A percentile compares a stretch with the other conserved stretches of the same genome.
These are phyloP conservation scores for Iselma pallidipennis DNA, from an alignment of 2,888 invertebrate genomes.

Conservation along the genomic window DNA sequence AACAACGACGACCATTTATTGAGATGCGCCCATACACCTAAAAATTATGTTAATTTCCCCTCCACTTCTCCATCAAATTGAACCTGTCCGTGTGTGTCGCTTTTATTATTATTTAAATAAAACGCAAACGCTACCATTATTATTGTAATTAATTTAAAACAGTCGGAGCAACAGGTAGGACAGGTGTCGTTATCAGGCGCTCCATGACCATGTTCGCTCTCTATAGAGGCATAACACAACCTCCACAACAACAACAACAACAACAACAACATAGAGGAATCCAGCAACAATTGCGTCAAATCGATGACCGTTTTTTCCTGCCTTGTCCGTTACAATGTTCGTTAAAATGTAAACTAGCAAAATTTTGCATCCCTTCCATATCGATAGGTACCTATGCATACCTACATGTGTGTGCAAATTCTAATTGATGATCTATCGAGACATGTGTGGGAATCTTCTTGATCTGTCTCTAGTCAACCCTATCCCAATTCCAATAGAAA, in stretches of 20 bases:
- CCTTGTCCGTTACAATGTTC: background rate
- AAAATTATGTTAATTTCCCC: constrained; percentile 26
- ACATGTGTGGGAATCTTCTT: constrained; percentile 43
- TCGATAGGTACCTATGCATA: constrained; percentile 21
- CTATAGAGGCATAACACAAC: background rate
- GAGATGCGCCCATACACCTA: constrained; percentile 25
- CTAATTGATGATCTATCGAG: constrained; percentile 39
- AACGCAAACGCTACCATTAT: constrained; percentile 40
- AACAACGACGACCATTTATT: constrained; percentile 21
- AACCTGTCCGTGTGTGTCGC: constrained; percentile 37
- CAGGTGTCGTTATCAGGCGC: constrained; percentile 15
- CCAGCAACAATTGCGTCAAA: background rate
- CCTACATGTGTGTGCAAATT: too few species aligned
- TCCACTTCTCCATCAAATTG: constrained; percentile 6
- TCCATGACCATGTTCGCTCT: background rate
- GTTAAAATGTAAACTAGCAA: background rate
- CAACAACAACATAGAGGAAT: background rate
- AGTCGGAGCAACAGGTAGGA: constrained; percentile 23
- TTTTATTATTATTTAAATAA: constrained; percentile 46
- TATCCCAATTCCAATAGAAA: constrained; percentile 42
- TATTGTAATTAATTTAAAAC: constrained; percentile 44
- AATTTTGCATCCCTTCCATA: background rate
- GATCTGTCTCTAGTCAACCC: constrained; percentile 45
- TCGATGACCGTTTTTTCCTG: background rate
- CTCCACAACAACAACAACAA: too few species aligned